Conservation (phyloP, 1,140 invertebrate species). For the Bilobella aurantiaca region DNA sequence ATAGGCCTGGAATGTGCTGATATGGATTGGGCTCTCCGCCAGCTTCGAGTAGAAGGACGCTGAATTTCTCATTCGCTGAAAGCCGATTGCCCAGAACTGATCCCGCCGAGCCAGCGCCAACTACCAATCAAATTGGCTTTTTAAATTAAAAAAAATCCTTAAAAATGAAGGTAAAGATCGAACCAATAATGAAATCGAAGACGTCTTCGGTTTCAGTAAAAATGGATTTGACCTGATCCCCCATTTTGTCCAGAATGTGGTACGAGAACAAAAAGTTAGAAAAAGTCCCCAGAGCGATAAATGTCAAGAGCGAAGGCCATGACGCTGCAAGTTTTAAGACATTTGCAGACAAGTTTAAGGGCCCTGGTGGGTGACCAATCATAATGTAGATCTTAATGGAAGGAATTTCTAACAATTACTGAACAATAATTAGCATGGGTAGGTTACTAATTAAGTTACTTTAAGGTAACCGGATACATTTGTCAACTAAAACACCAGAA, state of each 20-base stretch:
- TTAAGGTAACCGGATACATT: too few relatives aligned
- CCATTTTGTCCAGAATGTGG: not conserved
- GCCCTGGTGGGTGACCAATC: not conserved
- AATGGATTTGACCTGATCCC: not conserved
- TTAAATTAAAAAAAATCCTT: not conserved
- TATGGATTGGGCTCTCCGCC: conserved; percentile 3
- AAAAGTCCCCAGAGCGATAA: not conserved
- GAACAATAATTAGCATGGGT: too few relatives aligned
- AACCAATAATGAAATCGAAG: not conserved
- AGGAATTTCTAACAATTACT: too few relatives aligned
- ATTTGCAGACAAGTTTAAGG: not conserved
- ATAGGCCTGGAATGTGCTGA: not conserved
- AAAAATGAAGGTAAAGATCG: not conserved
- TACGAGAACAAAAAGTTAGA: not conserved
- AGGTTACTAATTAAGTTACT: too few relatives aligned
- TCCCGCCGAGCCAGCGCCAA: conserved; percentile 2
- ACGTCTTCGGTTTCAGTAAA: not conserved
- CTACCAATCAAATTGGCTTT: not conserved
- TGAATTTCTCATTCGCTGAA: not conserved
- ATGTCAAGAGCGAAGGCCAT: not conserved
- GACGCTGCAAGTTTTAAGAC: not conserved
- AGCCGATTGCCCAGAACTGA: not conserved
- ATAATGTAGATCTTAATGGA: too few relatives aligned
- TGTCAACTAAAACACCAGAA: too few relatives aligned
- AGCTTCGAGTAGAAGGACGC: not conserved